A percentile compares a stretch with the other conserved stretches of the same genome.
These are phyloP conservation scores for Pollenia griseotomentosa DNA, from an alignment of 2,888 invertebrate species.

Conservation along the genomic window DNA sequence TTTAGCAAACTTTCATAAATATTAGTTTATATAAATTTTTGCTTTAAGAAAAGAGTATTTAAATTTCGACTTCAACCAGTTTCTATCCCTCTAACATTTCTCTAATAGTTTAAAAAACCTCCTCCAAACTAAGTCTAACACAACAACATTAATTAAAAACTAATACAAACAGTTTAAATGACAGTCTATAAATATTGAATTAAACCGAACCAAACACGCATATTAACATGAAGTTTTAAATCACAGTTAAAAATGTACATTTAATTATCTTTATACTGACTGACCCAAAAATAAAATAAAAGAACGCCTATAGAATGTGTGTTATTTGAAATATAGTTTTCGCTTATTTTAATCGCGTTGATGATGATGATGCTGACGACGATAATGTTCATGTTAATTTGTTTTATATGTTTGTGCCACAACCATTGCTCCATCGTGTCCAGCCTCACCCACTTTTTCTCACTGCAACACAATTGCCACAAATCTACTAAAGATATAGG, in stretches of 20 bases:
- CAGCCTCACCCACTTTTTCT: constrained; percentile 41
- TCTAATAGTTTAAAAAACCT: background rate
- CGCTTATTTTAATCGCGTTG: constrained; percentile 4
- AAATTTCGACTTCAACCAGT: too few relatives aligned
- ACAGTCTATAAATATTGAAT: constrained; percentile 30
- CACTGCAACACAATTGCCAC: constrained; percentile 37
- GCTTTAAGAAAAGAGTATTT: too few relatives aligned
- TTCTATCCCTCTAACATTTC: too few relatives aligned
- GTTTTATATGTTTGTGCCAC: constrained; percentile 9
- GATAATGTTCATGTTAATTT: constrained; percentile 2
- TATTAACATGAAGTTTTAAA: constrained; percentile 53
- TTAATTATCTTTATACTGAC: constrained; percentile 62
- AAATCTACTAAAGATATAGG: constrained; percentile 20
- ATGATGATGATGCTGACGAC: constrained; percentile 2
- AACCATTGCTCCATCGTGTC: constrained; percentile 26
- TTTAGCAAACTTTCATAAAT: too few relatives aligned
- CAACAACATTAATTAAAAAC: constrained; percentile 29
- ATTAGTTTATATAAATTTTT: too few relatives aligned
- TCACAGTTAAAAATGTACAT: constrained; percentile 66
- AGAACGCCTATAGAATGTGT: constrained; percentile 53
- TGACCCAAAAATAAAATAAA: constrained; percentile 56
- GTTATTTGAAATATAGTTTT: constrained; percentile 20
- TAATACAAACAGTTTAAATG: constrained; percentile 14
- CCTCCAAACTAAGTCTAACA: constrained; percentile 12
- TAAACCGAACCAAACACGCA: constrained; percentile 16